Evolutionary conservation across 2,888 invertebrate genomes (phyloP).

Genomic region (Phyllotreta cruciferae): DNA sequence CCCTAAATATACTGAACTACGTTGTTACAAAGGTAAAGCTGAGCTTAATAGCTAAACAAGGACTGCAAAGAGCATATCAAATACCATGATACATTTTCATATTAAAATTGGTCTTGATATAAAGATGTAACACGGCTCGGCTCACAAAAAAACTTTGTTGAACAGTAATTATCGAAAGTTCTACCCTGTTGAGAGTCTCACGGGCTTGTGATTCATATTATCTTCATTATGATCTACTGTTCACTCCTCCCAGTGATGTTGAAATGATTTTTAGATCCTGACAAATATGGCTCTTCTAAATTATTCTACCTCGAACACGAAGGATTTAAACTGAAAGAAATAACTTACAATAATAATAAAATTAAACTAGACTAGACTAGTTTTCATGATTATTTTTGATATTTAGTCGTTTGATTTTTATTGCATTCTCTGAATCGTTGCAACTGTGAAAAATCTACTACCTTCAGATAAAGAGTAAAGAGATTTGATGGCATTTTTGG

Average conservation of each 20-base stretch:
- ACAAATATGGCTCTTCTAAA: conserved; percentile 15
- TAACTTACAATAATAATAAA: background rate
- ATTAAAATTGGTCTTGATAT: conserved; percentile 35
- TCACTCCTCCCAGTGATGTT: conserved; percentile 7
- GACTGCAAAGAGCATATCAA: conserved; percentile 46
- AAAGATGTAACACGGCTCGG: conserved; percentile 39
- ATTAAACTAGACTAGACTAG: too few species aligned
- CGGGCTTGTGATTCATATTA: conserved; percentile 36
- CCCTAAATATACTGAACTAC: conserved; percentile 46
- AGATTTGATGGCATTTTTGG: too few species aligned
- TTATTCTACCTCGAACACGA: conserved; percentile 32
- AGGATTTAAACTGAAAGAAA: conserved; percentile 43
- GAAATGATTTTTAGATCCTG: conserved; percentile 18
- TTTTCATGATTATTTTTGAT: too few species aligned
- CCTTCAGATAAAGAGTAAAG: too few species aligned
- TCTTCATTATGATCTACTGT: conserved; percentile 16
- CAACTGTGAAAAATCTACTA: too few species aligned
- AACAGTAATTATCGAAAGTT: conserved; percentile 39
- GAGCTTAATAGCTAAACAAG: conserved; percentile 50
- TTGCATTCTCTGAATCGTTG: too few species aligned
- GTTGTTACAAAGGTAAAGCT: conserved; percentile 47
- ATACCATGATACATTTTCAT: conserved; percentile 45
- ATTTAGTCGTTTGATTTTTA: too few species aligned
- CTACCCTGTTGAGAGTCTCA: conserved; percentile 51
- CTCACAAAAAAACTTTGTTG: conserved; percentile 34